Conservation (phyloP, 2,888 invertebrate genomes). For the Drosophila fulvimacula region DNA sequence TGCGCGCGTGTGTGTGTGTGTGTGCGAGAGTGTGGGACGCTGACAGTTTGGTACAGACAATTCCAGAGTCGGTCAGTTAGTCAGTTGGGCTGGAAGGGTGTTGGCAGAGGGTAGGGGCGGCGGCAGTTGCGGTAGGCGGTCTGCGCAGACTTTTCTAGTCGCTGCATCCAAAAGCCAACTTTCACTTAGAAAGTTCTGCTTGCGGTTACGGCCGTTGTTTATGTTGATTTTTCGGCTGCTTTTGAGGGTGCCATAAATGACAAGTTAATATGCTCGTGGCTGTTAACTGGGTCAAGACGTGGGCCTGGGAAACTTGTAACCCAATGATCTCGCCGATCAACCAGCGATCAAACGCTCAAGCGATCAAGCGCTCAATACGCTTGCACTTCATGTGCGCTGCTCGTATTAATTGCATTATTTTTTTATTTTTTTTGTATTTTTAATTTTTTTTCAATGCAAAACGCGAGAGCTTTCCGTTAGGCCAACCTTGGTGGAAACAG, state of each 20-base stretch:
- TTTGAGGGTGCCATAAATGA: slow-evolving; percentile 56
- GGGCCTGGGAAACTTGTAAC: slow-evolving; percentile 48
- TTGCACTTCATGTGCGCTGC: slow-evolving; percentile 35
- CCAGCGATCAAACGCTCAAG: slow-evolving; percentile 16
- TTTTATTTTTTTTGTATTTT: slow-evolving; percentile 3
- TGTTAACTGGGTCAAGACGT: slow-evolving; percentile 68
- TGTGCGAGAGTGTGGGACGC: slow-evolving; percentile 64
- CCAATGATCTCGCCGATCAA: slow-evolving; percentile 31
- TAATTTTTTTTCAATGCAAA: slow-evolving; percentile 53
- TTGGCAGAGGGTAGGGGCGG: background rate
- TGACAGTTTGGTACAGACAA: slow-evolving; percentile 48
- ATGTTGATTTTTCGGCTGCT: slow-evolving; percentile 44
- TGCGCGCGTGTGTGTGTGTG: slow-evolving; percentile 28
- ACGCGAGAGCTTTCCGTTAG: slow-evolving; percentile 72
- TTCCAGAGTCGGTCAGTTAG: slow-evolving; percentile 40
- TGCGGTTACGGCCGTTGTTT: slow-evolving; percentile 66
- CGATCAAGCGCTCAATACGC: slow-evolving; percentile 22
- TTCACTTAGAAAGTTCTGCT: slow-evolving; percentile 84
- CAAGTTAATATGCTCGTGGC: slow-evolving; percentile 42
- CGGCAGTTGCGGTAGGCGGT: slow-evolving; percentile 11
- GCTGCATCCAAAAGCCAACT: slow-evolving; percentile 69
- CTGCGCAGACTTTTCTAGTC: slow-evolving; percentile 75
- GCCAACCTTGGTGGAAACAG: slow-evolving; percentile 72
- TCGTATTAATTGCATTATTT: slow-evolving; percentile 55
- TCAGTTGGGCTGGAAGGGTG: slow-evolving; percentile 16